Evolutionary conservation across 35 echinoderm and acorn worm genomes (phyloP), one percentile per base, ranked within the genome.

Genomic region (Stichopus chloronotus): DNA sequence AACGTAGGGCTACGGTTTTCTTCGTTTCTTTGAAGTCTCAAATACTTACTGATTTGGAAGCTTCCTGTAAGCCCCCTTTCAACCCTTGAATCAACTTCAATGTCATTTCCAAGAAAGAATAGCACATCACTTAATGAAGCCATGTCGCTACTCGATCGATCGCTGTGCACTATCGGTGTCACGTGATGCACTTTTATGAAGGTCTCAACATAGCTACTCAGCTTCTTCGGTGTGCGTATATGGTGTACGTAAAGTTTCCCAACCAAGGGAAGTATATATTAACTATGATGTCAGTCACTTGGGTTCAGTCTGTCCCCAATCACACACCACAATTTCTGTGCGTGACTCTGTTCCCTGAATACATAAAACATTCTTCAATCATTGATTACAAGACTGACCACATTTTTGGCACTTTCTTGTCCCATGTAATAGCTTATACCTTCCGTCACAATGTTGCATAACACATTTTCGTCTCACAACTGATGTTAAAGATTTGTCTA

Each of bases 361-460:
- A 74, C 69, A 74, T 74, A 74, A 74, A 74, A 74, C 69, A 74
- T 74, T 74, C 69, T 74, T 5, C 16, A 74, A 74, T 74, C 4
- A 74, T 74, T 74, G 23, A 74, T 74, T 22, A 74, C 69, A 74
- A 19, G 69, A 74, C 69, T 4, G 69, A 74, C 69, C 69, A 74
- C 69, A 74, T 74, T 74, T 68, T 74, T 74, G 69, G 69, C 69
- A 74, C 69, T 74, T 74, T 22, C 69, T 74, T 74, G 23, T 22
- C 14, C 69, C 69, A 74, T 74, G 14, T 74, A 74, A 74, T 74
- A 74, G 4, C 69, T 74, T 5, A 8, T 74, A 74, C 69, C 69
- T 74, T 74, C 69, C 69, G 22, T 82, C 79, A 82, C 22, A 82
- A 82, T 12, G 2, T 82, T n/a, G 53, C 21, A 13, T 4, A 82